A percentile compares a stretch with the other conserved stretches of the same genome.
phyloP scores from a whole-genome alignment of 2,797 vertebrate genomes.

The Coregonus suidteri region DNA sequence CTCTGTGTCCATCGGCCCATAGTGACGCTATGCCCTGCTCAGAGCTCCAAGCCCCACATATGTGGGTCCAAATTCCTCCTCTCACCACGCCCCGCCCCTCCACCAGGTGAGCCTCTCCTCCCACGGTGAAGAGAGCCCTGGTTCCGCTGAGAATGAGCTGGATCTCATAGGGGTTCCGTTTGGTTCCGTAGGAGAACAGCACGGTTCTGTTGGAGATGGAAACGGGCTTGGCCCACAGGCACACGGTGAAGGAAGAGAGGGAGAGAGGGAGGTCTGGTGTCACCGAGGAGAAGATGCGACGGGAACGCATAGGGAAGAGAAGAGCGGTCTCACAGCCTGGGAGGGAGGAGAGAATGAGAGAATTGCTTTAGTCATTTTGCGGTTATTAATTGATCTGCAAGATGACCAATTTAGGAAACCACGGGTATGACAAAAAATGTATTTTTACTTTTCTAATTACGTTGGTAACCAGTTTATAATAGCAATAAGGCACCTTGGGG shows the following conservation, averaged over 20 bases:
- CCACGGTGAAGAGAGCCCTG: conserved; percentile 77
- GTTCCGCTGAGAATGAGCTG: conserved; percentile 84
- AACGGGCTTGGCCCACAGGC: conserved; percentile 89
- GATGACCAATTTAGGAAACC: not conserved
- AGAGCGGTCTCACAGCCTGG: conserved; percentile 89
- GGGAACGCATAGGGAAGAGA: conserved; percentile 94
- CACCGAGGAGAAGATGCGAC: conserved; percentile 84
- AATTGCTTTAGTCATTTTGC: not conserved
- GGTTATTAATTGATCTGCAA: not conserved
- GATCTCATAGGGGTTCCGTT: conserved; percentile 85
- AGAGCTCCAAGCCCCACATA: conserved; percentile 88
- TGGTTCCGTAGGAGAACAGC: conserved; percentile 89
- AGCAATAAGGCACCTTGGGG: no score
- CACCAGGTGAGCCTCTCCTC: conserved; percentile 77
- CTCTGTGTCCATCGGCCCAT: conserved; percentile 80
- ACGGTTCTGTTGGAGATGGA: conserved; percentile 85
- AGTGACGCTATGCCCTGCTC: conserved; percentile 76
- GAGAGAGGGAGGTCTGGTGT: conserved; percentile 72
- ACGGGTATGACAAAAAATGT: no score
- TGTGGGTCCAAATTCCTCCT: conserved; percentile 80
- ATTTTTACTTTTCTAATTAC: no score
- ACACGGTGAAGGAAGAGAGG: conserved; percentile 82
- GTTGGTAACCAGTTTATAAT: no score
- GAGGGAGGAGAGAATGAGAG: conserved; percentile 1
- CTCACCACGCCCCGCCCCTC: conserved; percentile 58